phyloP scores from a whole-genome alignment of 64 coral and sea anemone genomes.

The Anthopleura sola region DNA sequence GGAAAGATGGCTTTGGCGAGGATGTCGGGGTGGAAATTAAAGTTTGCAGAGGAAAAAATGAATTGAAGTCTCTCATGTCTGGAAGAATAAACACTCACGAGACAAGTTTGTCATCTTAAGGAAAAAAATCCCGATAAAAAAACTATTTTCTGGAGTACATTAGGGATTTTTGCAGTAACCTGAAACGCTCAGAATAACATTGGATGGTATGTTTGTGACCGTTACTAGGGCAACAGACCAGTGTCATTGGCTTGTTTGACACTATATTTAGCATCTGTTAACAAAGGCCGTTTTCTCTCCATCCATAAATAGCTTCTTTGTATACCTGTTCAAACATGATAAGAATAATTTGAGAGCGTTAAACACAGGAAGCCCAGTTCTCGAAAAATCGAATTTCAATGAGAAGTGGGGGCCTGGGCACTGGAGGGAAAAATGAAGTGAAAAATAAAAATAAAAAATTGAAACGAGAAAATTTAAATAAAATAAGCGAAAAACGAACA shows the following conservation, averaged over 20 bases:
- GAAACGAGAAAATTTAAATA: background rate
- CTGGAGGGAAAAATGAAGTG: background rate
- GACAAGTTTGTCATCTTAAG: background rate
- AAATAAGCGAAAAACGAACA: background rate
- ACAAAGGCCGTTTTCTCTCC: background rate
- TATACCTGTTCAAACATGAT: conserved; percentile 4
- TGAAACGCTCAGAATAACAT: background rate
- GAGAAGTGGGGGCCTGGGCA: background rate
- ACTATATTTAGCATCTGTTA: conserved; percentile 15
- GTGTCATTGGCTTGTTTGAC: background rate
- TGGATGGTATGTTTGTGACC: background rate
- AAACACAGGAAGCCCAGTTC: background rate
- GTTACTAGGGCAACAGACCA: background rate
- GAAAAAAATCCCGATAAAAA: background rate
- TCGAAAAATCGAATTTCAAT: background rate
- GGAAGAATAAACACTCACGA: background rate
- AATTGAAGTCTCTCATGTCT: background rate
- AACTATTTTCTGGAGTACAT: background rate
- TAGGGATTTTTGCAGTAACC: background rate
- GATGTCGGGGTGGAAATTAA: too few species aligned
- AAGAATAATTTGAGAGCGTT: background rate
- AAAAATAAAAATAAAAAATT: background rate
- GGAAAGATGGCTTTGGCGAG: too few species aligned
- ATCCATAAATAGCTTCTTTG: conserved; percentile 12
- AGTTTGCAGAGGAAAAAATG: background rate